Base-by-base conservation (phyloP, 92 coral and sea anemone genomes). In the Epizoanthus stellaris region DNA sequence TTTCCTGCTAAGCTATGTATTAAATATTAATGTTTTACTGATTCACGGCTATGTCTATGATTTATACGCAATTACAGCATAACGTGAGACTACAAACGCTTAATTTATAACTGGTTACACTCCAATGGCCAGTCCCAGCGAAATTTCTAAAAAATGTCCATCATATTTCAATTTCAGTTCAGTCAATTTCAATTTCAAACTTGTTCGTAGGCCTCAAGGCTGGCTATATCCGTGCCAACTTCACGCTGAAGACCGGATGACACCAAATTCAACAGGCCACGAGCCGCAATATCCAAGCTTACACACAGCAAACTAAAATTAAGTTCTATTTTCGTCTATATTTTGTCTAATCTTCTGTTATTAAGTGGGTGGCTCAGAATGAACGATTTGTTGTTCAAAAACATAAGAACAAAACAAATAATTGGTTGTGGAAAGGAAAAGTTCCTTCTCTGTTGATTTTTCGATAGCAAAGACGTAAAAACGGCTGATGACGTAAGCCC, bases 171-270 rank as follows among this genome's bases (percentile, higher is more conserved):
- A 49, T 49, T 49, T 49, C 56, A 49, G 56, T 49, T 49, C 56
- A 49, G 1, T 49, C 9, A 47, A 49, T 49, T 49, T 10, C 56
- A 49, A 8, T 49, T 49, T 49, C 14, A 49, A 49, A 49, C 14
- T 49, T 49, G 11, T 49, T 49, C 56, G 9, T 11, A 8, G 56
- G 56, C 9, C 56, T 49, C 9, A 11, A 49, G 14, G 13, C 56
- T 49, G 56, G 56, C 56, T 49, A 49, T 49, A 49, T 49, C 34
- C 60, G 71, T 62, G 52, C 36, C 67, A 79, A 63, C 71, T 30
- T 79, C 19, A 23, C 39, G 72, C 83, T 79, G 82, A 79, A 40
- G 83, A 63, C 42, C 53, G 25, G 49, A 19, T 77, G 39, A 43
- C 20, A 42, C 61, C 49, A 17, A 15, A n/a, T 60, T 52, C 23